Evolutionary conservation across 2,113 vertebrate species (phyloP).

Genomic region (Stomatorhinus ivindoensis): DNA sequence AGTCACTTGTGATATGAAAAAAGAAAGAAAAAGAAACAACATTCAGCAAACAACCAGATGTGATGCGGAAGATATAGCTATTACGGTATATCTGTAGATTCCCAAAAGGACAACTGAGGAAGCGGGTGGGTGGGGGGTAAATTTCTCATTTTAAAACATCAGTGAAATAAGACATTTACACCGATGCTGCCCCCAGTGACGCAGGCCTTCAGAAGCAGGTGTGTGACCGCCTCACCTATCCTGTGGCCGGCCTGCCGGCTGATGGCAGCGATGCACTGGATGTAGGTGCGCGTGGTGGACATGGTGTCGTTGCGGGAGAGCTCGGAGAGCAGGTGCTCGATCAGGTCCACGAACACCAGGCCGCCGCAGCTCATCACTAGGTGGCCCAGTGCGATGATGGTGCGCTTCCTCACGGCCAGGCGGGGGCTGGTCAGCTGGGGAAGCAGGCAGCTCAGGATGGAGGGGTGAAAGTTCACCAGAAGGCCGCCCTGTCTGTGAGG

Average conservation of each 20-base stretch:
- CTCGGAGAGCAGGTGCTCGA: slow-evolving; percentile 92
- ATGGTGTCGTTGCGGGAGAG: slow-evolving; percentile 96
- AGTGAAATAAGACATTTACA: not conserved
- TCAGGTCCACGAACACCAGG: slow-evolving; percentile 96
- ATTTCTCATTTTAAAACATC: not conserved
- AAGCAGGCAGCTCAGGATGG: slow-evolving; percentile 95
- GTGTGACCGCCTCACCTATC: slow-evolving; percentile 72
- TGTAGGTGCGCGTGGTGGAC: slow-evolving; percentile 98
- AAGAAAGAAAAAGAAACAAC: not conserved
- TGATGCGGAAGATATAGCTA: not conserved
- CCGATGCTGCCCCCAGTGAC: not conserved
- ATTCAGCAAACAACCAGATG: not conserved
- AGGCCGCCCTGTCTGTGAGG: slow-evolving; percentile 89
- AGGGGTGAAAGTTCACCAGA: slow-evolving; percentile 97
- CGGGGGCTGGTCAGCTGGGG: slow-evolving; percentile 96
- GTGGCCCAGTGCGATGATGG: slow-evolving; percentile 97
- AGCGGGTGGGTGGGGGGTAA: not conserved
- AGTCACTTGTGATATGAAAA: not conserved
- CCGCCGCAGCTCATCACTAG: slow-evolving; percentile 98
- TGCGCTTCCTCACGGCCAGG: slow-evolving; percentile 97
- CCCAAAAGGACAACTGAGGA: not conserved
- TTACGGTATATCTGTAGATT: not conserved
- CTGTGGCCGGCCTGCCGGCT: slow-evolving; percentile 96
- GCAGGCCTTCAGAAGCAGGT: not conserved
- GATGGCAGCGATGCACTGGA: slow-evolving; percentile 97